A percentile compares a stretch with the other conserved stretches of the same genome.
Evolutionary conservation across 2,888 invertebrate species (phyloP).

Genomic region (Phorcus lineatus): DNA sequence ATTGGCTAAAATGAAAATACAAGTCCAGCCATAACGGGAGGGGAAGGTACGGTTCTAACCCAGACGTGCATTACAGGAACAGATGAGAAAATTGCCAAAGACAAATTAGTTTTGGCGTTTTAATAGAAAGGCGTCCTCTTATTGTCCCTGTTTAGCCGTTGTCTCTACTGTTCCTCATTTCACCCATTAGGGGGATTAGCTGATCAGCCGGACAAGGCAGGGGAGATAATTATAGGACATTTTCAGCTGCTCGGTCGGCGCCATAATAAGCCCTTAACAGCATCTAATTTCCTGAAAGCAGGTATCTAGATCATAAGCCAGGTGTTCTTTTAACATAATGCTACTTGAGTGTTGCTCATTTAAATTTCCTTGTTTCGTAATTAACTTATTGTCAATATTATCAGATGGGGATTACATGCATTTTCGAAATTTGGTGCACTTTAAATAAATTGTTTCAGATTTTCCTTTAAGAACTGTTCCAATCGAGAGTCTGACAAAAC

Average conservation of each 20-base stretch:
- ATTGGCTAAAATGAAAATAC: too few species aligned
- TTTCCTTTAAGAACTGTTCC: too few species aligned
- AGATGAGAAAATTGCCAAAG: not conserved
- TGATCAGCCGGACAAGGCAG: not conserved
- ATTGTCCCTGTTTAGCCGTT: not conserved
- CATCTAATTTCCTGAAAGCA: not conserved
- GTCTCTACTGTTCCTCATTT: not conserved
- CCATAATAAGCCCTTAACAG: not conserved
- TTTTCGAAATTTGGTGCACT: too few species aligned
- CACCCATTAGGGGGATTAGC: not conserved
- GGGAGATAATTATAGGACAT: not conserved
- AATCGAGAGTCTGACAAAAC: too few species aligned
- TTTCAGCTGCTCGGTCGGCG: not conserved
- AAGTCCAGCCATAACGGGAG: too few species aligned
- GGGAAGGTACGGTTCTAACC: too few species aligned
- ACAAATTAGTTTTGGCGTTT: conserved; percentile 7
- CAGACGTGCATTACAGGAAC: too few species aligned
- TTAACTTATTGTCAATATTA: too few species aligned
- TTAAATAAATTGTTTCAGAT: too few species aligned
- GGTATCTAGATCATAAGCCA: not conserved
- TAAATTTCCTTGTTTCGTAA: too few species aligned
- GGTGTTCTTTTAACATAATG: not conserved
- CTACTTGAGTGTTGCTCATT: too few species aligned
- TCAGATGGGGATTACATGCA: too few species aligned
- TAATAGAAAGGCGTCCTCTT: not conserved